These are phyloP conservation scores for Cataglyphis albicans DNA, from an alignment of 2,888 invertebrate species.

Conservation along the genomic window DNA sequence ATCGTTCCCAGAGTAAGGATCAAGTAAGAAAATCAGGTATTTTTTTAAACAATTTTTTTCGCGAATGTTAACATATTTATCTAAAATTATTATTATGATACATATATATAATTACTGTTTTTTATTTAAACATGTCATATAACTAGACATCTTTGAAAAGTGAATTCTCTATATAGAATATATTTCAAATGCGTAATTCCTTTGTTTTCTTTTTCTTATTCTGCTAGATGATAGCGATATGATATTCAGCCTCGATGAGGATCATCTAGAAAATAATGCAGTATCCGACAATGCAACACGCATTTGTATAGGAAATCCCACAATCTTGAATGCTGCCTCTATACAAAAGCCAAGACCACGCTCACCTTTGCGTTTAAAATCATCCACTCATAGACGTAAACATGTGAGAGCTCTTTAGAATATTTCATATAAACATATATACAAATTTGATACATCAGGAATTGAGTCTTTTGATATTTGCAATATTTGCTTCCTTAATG, in stretches of 20 bases:
- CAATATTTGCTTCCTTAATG: neutral
- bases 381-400: constrained; percentile 81
- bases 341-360: constrained; percentile 87
- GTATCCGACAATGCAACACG: constrained; percentile 62
- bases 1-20: constrained; percentile 70
- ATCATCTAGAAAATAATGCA: constrained; percentile 86
- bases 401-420: constrained; percentile 76
- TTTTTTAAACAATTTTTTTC: neutral
- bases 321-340: constrained; percentile 79
- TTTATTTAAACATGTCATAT: neutral
- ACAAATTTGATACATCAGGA: neutral
- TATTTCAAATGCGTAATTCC: neutral
- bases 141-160: neutral
- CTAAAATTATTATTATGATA: neutral
- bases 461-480: neutral
- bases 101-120: neutral
- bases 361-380: constrained; percentile 87
- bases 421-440: neutral
- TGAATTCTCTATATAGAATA: neutral
- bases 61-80: constrained; percentile 14
- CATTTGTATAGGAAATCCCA: constrained; percentile 62
- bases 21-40: constrained; percentile 78
- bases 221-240: constrained; percentile 90
- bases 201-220: neutral
- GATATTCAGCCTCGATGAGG: constrained; percentile 94